Evolutionary conservation across 2,888 invertebrate genomes (phyloP).

Genomic region (Lordiphosa andalusiaca): DNA sequence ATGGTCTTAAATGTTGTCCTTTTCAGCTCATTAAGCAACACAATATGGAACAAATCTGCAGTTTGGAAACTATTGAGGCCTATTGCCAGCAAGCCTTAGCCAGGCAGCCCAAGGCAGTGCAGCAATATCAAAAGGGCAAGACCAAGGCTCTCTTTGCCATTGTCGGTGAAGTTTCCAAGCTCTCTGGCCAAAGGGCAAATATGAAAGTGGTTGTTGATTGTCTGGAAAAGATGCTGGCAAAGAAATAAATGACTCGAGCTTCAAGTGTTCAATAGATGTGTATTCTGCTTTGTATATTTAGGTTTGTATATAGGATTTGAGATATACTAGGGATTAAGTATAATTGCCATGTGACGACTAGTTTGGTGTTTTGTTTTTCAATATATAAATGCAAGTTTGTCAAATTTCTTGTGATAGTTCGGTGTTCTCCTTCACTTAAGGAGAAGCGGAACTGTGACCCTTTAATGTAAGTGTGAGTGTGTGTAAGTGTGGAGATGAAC

Average conservation of each 20-base stretch:
- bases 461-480: constrained; percentile 48
- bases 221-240: constrained; percentile 81
- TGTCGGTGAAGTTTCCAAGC: constrained; percentile 83
- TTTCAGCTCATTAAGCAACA: constrained; percentile 83
- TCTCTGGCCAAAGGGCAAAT: constrained; percentile 84
- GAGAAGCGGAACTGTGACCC: constrained; percentile 76
- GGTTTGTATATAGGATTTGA: constrained; percentile 38
- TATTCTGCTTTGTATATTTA: constrained; percentile 41
- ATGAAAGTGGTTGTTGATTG: constrained; percentile 84
- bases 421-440: constrained; percentile 64
- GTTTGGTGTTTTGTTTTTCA: constrained; percentile 34
- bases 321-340: constrained; percentile 29
- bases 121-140: constrained; percentile 86
- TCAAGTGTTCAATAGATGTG: constrained; percentile 37
- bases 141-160: constrained; percentile 85
- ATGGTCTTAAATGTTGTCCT: not conserved
- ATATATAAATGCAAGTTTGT: constrained; percentile 38
- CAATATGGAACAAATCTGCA: constrained; percentile 85
- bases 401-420: constrained; percentile 49
- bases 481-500: constrained; percentile 16
- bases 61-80: constrained; percentile 82
- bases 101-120: constrained; percentile 85
- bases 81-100: constrained; percentile 84
- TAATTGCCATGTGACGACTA: constrained; percentile 46
- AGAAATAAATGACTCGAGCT: constrained; percentile 4